phyloP scores from a whole-genome alignment of 1,140 invertebrate species.

The Akabosia matsudoensis region DNA sequence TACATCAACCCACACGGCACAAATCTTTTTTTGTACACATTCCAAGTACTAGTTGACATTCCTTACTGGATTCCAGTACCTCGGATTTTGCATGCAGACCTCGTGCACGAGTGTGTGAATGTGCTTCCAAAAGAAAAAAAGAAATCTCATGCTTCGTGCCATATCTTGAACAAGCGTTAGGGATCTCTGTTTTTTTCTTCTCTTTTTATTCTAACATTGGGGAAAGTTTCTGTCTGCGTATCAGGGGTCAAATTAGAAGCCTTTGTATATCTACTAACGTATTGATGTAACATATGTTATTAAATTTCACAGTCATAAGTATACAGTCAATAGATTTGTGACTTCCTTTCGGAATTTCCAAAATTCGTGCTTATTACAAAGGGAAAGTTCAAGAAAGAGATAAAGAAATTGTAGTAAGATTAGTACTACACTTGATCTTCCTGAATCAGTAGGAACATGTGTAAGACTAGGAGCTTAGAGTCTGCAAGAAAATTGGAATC shows the following conservation, averaged over 20 bases:
- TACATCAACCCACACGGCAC: neutral
- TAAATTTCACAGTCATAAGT: no score
- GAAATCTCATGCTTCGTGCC: neutral
- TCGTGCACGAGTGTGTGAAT: no score
- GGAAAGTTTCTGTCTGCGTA: no score
- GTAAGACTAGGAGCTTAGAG: neutral
- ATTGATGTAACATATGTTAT: no score
- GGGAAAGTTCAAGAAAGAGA: no score
- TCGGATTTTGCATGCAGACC: neutral
- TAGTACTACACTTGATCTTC: neutral
- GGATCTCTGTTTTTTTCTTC: neutral
- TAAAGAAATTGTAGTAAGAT: no score
- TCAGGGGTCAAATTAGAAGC: no score
- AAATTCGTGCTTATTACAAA: no score
- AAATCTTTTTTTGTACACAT: slow-evolving; percentile 17
- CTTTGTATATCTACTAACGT: no score
- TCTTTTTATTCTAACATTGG: no score
- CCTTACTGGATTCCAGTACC: neutral
- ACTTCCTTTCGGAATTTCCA: no score
- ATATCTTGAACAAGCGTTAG: neutral
- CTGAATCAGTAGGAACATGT: neutral
- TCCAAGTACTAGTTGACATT: slow-evolving; percentile 21
- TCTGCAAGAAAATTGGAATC: neutral
- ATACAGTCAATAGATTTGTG: no score
- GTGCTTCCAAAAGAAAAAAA: neutral